Evolutionary conservation across 1,140 invertebrate species (phyloP).

Genomic region (Drosophila fuyamai): DNA sequence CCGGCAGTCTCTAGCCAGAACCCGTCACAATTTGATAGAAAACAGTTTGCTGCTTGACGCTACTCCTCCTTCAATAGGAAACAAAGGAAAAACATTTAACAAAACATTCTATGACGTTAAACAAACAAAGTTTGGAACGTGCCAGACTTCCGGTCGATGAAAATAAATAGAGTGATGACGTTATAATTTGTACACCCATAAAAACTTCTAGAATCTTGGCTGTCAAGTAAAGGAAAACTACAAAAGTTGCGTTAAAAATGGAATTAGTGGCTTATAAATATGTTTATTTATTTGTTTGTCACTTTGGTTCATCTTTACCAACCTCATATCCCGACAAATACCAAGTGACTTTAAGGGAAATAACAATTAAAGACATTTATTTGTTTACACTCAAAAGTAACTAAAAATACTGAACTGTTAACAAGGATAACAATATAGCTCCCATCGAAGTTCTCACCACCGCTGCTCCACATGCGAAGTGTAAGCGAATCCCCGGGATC

Average conservation of each 20-base stretch:
- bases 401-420: constrained; percentile 50
- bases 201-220: constrained; percentile 2
- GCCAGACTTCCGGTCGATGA: constrained; percentile 37
- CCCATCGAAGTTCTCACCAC: constrained; percentile 44
- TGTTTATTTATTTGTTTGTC: neutral
- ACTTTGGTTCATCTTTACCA: neutral
- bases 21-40: constrained; percentile 21
- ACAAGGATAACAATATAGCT: constrained; percentile 10
- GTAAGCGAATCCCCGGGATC: constrained; percentile 49
- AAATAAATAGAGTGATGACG: constrained; percentile 30
- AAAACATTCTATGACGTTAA: constrained; percentile 48
- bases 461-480: constrained; percentile 66
- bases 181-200: constrained; percentile 27
- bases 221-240: neutral
- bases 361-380: constrained; percentile 21
- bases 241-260: too few relatives aligned
- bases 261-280: neutral
- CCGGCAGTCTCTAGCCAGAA: neutral
- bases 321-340: neutral
- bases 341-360: neutral
- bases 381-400: constrained; percentile 20
- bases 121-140: constrained; percentile 47
- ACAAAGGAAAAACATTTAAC: constrained; percentile 38
- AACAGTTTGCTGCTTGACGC: constrained; percentile 26
- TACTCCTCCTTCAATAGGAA: constrained; percentile 1